Conservation (phyloP, 2,797 vertebrate genomes). For the Falco concolor region DNA sequence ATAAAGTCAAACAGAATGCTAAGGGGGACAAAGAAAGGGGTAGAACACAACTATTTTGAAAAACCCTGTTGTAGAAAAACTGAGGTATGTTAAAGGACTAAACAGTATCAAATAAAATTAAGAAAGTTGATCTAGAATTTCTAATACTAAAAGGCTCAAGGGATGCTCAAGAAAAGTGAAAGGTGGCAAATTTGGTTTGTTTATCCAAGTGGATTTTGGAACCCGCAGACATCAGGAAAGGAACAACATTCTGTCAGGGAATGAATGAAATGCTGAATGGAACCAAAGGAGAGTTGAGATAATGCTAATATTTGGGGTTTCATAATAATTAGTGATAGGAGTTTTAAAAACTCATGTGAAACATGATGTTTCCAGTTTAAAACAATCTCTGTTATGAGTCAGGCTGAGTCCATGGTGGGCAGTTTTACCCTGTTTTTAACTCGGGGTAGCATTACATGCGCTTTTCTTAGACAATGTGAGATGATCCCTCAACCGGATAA, state of each 20-base stretch:
- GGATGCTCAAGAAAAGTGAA: background rate
- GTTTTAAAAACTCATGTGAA: background rate
- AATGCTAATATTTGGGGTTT: background rate
- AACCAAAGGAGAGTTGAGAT: background rate
- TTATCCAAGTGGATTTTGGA: background rate
- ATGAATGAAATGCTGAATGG: background rate
- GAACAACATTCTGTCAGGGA: background rate
- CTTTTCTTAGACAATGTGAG: background rate
- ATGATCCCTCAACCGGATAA: background rate
- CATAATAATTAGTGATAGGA: background rate
- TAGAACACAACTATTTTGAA: background rate
- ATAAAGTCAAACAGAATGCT: background rate
- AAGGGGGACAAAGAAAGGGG: background rate
- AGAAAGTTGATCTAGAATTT: background rate
- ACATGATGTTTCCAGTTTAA: background rate
- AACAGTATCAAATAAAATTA: background rate
- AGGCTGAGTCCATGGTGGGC: background rate
- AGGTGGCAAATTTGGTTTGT: background rate
- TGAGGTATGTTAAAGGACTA: background rate
- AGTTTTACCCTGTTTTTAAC: background rate
- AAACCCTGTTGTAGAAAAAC: background rate
- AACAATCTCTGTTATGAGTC: background rate
- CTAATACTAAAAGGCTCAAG: background rate
- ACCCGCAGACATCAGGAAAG: background rate
- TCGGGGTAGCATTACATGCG: accelerated